Evolutionary conservation across 1,140 invertebrate species (phyloP).

Genomic region (Centruroides vittatus): DNA sequence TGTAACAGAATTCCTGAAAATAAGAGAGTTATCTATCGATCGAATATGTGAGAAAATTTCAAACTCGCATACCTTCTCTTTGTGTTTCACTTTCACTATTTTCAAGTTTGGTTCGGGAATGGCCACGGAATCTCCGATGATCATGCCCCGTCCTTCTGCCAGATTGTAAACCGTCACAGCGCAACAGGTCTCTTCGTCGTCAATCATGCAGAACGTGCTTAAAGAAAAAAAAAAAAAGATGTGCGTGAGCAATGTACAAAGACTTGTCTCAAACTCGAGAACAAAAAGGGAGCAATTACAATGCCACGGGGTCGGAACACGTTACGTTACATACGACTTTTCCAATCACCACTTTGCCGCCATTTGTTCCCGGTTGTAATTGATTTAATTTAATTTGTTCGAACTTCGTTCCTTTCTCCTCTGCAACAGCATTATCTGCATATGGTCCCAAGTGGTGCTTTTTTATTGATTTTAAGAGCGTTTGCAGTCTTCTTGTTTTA

Average conservation of each 20-base stretch:
- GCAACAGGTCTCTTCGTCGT: constrained; percentile 51
- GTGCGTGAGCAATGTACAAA: too few relatives aligned
- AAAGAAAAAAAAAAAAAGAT: constrained; percentile 26
- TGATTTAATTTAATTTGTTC: constrained; percentile 33
- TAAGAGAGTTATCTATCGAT: constrained; percentile 11
- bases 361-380: constrained; percentile 42
- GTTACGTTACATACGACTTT: constrained; percentile 67
- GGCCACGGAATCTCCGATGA: constrained; percentile 66
- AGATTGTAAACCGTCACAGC: constrained; percentile 70
- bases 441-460: constrained; percentile 41
- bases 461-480: constrained; percentile 42
- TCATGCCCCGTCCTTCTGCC: constrained; percentile 59
- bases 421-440: constrained; percentile 37
- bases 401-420: constrained; percentile 38
- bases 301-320: constrained; percentile 56
- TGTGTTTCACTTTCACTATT: constrained; percentile 12
- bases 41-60: too few relatives aligned
- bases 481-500: constrained; percentile 49
- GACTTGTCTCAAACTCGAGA: too few relatives aligned
- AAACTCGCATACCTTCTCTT: constrained; percentile 37
- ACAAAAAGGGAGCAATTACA: constrained; percentile 39
- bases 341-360: constrained; percentile 52
- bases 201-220: constrained; percentile 65
- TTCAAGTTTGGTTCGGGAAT: constrained; percentile 49
- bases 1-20: constrained; percentile 52